Base-by-base conservation (phyloP, 2,113 vertebrate genomes). In the Pitta sordida region DNA sequence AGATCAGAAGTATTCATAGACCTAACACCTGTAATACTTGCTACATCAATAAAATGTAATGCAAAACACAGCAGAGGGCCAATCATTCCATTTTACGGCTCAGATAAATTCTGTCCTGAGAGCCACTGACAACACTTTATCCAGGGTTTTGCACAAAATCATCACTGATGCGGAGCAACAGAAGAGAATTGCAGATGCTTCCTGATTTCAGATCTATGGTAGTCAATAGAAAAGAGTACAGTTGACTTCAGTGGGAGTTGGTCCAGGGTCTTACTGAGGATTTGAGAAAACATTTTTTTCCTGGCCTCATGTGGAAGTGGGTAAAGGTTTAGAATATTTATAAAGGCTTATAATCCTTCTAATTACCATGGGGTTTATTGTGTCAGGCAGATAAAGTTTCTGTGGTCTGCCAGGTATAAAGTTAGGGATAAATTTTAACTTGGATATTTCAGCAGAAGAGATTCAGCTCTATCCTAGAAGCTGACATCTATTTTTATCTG, bases 281-380 rank as follows among this genome's bases (percentile, higher is more conserved):
- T 91, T 90, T 84, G 77, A 86, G 70, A 90, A 90, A 90, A 37
- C 44, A 19, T 51, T 56, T 83, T 17, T 7, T 89, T 78, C 44
- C 65, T 78, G 53, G 58, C 62, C 64, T 67, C 46, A 29, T 58
- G 22, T 71, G 44, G 37, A 82, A 92, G 30, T 36, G 20, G 14
- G 49, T 69, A 76, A 84, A 82, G 51, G 78, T 78, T 93, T 91
- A 85, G 83, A 85, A 88, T 85, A 82, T 88, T 92, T 88, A 43
- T 74, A 56, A 85, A 85, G 71, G 83, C 63, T 80, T 88, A 88
- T 51, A 88, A 86, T 73, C 44, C n/a, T 83, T 83, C 88, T 83
- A 79, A 86, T 86, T 95, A 82, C 37, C 29, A n/a, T 32, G 13
- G 20, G 27, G 2, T 64, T 83, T 68, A 62, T 69, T 76, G 34